Percentiles rank a stretch among this genome's conserved stretches.
phyloP scores from a whole-genome alignment of 2,113 vertebrate species.

The Chitala chitala region DNA sequence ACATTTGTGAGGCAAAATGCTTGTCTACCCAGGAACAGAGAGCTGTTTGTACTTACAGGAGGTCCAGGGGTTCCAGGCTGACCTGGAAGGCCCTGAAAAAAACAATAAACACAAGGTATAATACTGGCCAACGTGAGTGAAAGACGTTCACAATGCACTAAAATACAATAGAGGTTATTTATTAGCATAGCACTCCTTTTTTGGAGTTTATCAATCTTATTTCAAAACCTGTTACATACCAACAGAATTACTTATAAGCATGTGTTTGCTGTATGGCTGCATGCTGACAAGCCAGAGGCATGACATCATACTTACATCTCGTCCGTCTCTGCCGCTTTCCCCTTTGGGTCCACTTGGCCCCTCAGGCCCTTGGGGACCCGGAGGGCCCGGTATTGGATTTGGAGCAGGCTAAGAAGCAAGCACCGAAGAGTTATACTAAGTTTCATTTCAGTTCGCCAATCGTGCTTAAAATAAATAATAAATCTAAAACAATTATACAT shows the following conservation, averaged over 20 bases:
- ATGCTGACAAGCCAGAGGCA: too few relatives aligned
- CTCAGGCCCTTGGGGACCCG: slow-evolving; percentile 54
- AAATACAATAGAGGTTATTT: too few relatives aligned
- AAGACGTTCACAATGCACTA: too few relatives aligned
- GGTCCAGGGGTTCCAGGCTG: slow-evolving; percentile 54
- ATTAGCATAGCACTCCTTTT: too few relatives aligned
- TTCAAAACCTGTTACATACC: too few relatives aligned
- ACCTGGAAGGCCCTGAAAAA: slow-evolving; percentile 64
- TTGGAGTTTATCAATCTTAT: too few relatives aligned
- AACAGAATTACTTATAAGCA: too few relatives aligned
- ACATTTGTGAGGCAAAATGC: not conserved
- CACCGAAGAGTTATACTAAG: slow-evolving; percentile 26
- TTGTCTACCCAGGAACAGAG: not conserved
- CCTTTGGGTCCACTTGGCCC: slow-evolving; percentile 58
- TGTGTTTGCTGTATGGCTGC: too few relatives aligned
- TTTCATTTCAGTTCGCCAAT: too few relatives aligned
- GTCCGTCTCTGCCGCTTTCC: slow-evolving; percentile 65
- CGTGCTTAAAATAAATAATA: too few relatives aligned
- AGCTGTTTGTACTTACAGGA: slow-evolving; percentile 50
- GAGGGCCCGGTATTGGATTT: slow-evolving; percentile 58
- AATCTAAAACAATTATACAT: not conserved
- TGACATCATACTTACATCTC: slow-evolving; percentile 63
- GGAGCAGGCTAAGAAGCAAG: slow-evolving; percentile 55
- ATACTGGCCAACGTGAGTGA: not conserved
- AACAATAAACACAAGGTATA: not conserved